A percentile compares a stretch with the other conserved stretches of the same genome.
phyloP scores from a whole-genome alignment of 2,888 invertebrate species.

The Hydraecia micacea region DNA sequence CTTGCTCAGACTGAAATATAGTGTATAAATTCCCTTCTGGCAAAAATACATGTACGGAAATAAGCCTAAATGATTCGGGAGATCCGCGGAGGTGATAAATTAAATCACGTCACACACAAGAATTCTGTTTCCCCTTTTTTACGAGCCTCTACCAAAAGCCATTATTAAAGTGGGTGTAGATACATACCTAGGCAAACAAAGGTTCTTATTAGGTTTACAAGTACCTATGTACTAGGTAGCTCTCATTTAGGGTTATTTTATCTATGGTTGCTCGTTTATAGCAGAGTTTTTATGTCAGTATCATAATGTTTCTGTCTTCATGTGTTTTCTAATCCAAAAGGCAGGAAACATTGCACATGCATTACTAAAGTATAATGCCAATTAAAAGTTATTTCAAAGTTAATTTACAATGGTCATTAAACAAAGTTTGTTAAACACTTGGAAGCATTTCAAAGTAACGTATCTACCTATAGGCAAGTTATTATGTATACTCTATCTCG shows the following conservation, averaged over 20 bases:
- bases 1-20: constrained; percentile 16
- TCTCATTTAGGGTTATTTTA: neutral
- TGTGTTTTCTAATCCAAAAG: neutral
- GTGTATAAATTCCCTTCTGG: constrained; percentile 9
- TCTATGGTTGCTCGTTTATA: neutral
- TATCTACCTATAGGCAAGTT: neutral
- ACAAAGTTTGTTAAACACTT: constrained; percentile 9
- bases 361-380: neutral
- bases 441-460: constrained; percentile 1
- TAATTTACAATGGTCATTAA: neutral
- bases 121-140: constrained; percentile 54
- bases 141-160: constrained; percentile 50
- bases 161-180: constrained; percentile 51
- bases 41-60: constrained; percentile 35
- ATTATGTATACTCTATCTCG: neutral
- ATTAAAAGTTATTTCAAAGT: constrained; percentile 16
- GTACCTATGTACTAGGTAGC: neutral
- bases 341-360: neutral
- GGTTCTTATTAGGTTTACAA: constrained; percentile 18
- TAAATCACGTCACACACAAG: constrained; percentile 62
- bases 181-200: constrained; percentile 43
- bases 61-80: constrained; percentile 36
- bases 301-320: neutral
- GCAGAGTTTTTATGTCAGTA: neutral
- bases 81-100: constrained; percentile 55